These are phyloP conservation scores for Agrotis puta DNA, from an alignment of 2,888 invertebrate species.

Conservation along the genomic window DNA sequence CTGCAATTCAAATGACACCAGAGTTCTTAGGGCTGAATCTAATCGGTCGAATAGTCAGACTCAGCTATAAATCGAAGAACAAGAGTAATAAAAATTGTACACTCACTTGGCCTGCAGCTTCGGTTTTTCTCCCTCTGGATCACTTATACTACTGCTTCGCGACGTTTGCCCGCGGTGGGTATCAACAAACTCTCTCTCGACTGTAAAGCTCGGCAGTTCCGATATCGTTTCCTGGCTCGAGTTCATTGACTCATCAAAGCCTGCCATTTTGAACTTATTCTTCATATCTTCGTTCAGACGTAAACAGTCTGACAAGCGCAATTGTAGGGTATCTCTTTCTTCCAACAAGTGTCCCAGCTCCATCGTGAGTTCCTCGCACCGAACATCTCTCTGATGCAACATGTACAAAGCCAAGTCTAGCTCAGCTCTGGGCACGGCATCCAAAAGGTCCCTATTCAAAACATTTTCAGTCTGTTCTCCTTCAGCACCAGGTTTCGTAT, in stretches of 20 bases:
- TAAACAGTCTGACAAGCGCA: constrained; percentile 95
- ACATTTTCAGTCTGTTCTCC: constrained; percentile 62
- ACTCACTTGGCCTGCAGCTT: constrained; percentile 88
- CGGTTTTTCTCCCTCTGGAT: constrained; percentile 84
- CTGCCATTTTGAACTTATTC: constrained; percentile 73
- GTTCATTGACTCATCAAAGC: constrained; percentile 75
- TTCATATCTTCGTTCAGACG: constrained; percentile 93
- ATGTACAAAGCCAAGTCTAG: constrained; percentile 95
- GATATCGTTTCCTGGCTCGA: constrained; percentile 77
- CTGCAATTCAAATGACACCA: not conserved
- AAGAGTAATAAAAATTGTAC: constrained; percentile 1
- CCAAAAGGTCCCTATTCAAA: constrained; percentile 79
- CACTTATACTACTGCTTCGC: constrained; percentile 85
- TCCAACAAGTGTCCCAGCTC: constrained; percentile 96
- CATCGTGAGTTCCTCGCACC: constrained; percentile 96
- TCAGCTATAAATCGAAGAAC: not conserved
- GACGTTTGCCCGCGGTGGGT: constrained; percentile 83
- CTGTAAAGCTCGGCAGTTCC: constrained; percentile 77
- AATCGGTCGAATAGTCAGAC: not conserved
- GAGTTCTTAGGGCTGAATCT: not conserved
- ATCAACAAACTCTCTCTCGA: constrained; percentile 82
- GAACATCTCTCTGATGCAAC: constrained; percentile 96
- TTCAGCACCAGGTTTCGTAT: constrained; percentile 81
- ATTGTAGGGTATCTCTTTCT: constrained; percentile 96
- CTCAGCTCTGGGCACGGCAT: constrained; percentile 91